Evolutionary conservation across 2,797 vertebrate species (phyloP).

Genomic region (Chelon auratus): DNA sequence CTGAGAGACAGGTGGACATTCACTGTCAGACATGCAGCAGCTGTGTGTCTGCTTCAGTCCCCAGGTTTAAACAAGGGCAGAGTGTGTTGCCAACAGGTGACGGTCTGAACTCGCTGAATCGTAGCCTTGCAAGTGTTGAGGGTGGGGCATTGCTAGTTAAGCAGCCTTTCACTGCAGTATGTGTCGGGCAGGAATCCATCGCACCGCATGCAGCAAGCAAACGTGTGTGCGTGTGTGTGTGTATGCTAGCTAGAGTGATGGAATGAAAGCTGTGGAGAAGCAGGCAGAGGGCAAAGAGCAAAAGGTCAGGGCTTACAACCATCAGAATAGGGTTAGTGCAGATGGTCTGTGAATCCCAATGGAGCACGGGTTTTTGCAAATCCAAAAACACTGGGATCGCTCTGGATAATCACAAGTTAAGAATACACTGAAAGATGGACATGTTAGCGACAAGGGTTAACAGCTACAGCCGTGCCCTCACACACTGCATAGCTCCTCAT

Average conservation of each 20-base stretch:
- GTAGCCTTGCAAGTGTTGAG: constrained; percentile 54
- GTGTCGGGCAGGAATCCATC: constrained; percentile 45
- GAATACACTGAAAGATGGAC: constrained; percentile 43
- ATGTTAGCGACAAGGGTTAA: constrained; percentile 60
- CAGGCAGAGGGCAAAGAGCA: constrained; percentile 39
- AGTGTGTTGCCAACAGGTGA: constrained; percentile 73
- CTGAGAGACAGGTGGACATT: constrained; percentile 51
- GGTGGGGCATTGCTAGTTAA: constrained; percentile 44
- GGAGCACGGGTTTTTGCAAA: constrained; percentile 35
- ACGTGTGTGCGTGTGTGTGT: constrained; percentile 31
- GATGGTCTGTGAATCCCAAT: constrained; percentile 37
- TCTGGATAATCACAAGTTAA: constrained; percentile 46
- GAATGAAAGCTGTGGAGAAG: constrained; percentile 40
- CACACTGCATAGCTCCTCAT: constrained; percentile 37
- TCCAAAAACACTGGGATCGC: constrained; percentile 41
- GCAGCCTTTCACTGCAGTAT: constrained; percentile 54
- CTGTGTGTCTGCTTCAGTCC: constrained; percentile 64
- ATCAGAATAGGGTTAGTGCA: constrained; percentile 47
- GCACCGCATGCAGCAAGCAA: constrained; percentile 28
- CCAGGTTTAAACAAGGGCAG: constrained; percentile 48
- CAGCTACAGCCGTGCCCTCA: constrained; percentile 41
- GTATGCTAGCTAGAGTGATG: constrained; percentile 37
- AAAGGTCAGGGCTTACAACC: constrained; percentile 48
- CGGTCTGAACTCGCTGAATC: constrained; percentile 55
- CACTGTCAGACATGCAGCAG: constrained; percentile 62